Base-by-base conservation (phyloP, 2,888 invertebrate species). In the Drosophila rubida region DNA sequence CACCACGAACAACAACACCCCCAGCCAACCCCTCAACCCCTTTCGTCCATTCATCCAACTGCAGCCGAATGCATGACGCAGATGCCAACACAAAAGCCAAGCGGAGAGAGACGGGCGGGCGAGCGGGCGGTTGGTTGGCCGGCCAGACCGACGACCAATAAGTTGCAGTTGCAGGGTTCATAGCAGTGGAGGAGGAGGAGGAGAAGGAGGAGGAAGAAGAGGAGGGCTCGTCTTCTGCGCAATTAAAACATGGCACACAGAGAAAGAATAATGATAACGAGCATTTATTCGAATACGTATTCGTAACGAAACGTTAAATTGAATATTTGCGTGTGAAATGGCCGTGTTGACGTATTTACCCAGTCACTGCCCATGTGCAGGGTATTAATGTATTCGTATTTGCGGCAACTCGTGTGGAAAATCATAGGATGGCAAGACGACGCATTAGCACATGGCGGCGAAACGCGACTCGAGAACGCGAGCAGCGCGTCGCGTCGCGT, bases 1-100 rank as follows among this genome's bases (percentile, higher is more conserved):
- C 54, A 25, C 45, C 8, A 13, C 5, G 11, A 41, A 13, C 30
- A 41, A 60, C 37, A 23, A 53, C 30, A 55, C 46, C 42, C 37
- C 27, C 50, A 14, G 19, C 32, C 27, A n/a, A 23, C 30, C 16
- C 35, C 8, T 30, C 30, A 11, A 13, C 23, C 50, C 51, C 49
- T 30, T 51, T 37, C 55, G n/a, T 37, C 22, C 49, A 58, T 32
- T 51, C 11, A 62, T 46, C 62, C 61, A 80, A 69, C 49, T 80
- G 80, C 85, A 80, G 32, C 61, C 58, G 63, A 78, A 69, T 85
- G 86, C 81, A 85, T 87, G 86, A 87, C 81, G 88, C 88, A 81
- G 86, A 79, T 81, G 86, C 75, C 58, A 71, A 53, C 60, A 67
- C 78, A 66, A 78, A 58, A 49, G 60, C 55, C 44, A 9, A n/a